Conservation (phyloP, 2,888 invertebrate genomes). For the Teleogryllus oceanicus region DNA sequence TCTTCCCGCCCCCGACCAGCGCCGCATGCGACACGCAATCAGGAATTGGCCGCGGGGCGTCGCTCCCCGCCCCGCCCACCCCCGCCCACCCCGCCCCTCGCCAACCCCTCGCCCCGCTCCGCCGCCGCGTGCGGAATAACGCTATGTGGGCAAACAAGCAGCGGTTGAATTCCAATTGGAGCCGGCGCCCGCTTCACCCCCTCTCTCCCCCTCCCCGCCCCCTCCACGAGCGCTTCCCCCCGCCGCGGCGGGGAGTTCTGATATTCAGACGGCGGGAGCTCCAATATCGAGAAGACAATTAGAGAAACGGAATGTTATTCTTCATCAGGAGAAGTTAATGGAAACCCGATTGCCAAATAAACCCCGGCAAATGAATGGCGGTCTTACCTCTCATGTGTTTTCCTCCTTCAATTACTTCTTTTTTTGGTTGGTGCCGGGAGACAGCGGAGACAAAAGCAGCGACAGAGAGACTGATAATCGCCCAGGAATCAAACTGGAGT, state of each 20-base stretch:
- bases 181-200: not conserved
- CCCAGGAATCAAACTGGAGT: too few relatives aligned
- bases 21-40: not conserved
- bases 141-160: not conserved
- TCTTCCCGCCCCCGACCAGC: not conserved
- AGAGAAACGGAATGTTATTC: conserved; percentile 18
- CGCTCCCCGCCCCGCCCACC: not conserved
- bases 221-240: not conserved
- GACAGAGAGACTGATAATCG: too few relatives aligned
- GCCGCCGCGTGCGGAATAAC: not conserved
- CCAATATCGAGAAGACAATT: conserved; percentile 10
- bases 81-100: not conserved
- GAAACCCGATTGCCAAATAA: not conserved
- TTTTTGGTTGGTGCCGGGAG: too few relatives aligned
- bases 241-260: not conserved
- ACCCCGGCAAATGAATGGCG: not conserved
- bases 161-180: not conserved
- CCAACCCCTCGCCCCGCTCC: not conserved
- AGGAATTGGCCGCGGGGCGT: not conserved
- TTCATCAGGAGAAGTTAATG: not conserved
- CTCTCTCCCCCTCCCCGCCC: not conserved
- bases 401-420: too few relatives aligned
- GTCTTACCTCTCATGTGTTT: too few relatives aligned
- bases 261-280: not conserved
- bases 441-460: too few relatives aligned